Percentiles rank a stretch among this genome's conserved stretches.
Conservation (phyloP, 2,113 vertebrate genomes). For the Hippocampus comes region DNA sequence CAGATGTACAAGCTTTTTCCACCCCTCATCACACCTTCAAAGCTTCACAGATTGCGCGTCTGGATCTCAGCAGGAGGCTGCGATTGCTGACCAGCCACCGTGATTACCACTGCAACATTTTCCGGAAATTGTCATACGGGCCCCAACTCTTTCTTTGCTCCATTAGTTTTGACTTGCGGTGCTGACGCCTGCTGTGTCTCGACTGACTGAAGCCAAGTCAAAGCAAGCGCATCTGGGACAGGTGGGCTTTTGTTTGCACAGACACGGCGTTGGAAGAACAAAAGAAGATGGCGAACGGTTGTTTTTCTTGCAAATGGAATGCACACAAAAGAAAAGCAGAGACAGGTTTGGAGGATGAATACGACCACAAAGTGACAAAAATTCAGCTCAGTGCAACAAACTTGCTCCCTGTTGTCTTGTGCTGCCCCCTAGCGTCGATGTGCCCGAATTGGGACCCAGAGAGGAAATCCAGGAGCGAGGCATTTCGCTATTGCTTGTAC, state of each 20-base stretch:
- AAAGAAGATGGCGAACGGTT: background rate
- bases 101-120: conserved; percentile 54
- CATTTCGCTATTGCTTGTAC: too few relatives aligned
- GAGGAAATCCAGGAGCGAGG: too few relatives aligned
- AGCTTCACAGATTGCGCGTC: conserved; percentile 26
- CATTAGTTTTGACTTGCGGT: conserved; percentile 42
- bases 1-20: conserved; percentile 13
- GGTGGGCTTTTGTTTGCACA: conserved; percentile 14
- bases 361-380: background rate
- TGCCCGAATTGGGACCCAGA: too few relatives aligned
- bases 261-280: background rate
- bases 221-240: conserved; percentile 9
- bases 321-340: background rate
- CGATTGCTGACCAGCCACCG: conserved; percentile 50
- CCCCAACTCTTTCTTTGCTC: conserved; percentile 39
- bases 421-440: conserved; percentile 48
- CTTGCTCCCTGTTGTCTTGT: conserved; percentile 5
- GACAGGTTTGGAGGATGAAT: too few relatives aligned
- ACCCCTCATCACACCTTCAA: conserved; percentile 16
- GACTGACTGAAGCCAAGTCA: conserved; percentile 14
- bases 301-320: conserved; percentile 1
- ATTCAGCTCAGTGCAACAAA: background rate
- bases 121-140: conserved; percentile 43
- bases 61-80: conserved; percentile 47
- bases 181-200: conserved; percentile 34